A percentile compares a stretch with the other conserved stretches of the same genome.
Conservation (phyloP, 2,113 vertebrate genomes). For the Gobio gobio region DNA sequence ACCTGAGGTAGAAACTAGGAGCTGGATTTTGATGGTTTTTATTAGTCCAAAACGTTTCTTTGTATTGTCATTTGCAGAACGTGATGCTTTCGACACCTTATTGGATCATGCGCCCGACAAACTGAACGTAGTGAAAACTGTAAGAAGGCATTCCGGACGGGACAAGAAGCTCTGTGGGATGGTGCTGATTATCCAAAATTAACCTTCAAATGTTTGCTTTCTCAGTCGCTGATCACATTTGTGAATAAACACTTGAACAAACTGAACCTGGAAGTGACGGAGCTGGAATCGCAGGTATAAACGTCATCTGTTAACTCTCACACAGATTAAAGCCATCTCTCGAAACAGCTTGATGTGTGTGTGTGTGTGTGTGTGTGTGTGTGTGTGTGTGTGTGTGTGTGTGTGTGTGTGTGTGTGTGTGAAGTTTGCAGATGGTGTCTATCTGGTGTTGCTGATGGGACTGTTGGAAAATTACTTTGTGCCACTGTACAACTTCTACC, state of each 20-base stretch:
- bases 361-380: neutral
- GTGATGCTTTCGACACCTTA: slow-evolving; percentile 87
- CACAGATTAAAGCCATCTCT: neutral
- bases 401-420: slow-evolving; percentile 12
- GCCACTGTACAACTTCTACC: slow-evolving; percentile 92
- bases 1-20: neutral
- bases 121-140: slow-evolving; percentile 86
- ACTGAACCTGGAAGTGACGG: slow-evolving; percentile 86
- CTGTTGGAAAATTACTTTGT: slow-evolving; percentile 94
- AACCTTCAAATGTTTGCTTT: neutral
- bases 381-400: slow-evolving; percentile 19
- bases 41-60: neutral
- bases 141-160: slow-evolving; percentile 54
- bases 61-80: slow-evolving; percentile 69
- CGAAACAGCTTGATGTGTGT: slow-evolving; percentile 39
- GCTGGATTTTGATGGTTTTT: neutral
- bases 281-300: slow-evolving; percentile 84
- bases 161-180: neutral
- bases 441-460: slow-evolving; percentile 93
- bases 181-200: neutral
- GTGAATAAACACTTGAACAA: slow-evolving; percentile 90
- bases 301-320: neutral
- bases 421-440: slow-evolving; percentile 97
- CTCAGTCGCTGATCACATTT: slow-evolving; percentile 85
- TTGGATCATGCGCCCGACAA: slow-evolving; percentile 89